Evolutionary conservation across 1,140 invertebrate species (phyloP), one percentile per base, ranked within the genome.

Genomic region (Wiebesia pumilae): DNA sequence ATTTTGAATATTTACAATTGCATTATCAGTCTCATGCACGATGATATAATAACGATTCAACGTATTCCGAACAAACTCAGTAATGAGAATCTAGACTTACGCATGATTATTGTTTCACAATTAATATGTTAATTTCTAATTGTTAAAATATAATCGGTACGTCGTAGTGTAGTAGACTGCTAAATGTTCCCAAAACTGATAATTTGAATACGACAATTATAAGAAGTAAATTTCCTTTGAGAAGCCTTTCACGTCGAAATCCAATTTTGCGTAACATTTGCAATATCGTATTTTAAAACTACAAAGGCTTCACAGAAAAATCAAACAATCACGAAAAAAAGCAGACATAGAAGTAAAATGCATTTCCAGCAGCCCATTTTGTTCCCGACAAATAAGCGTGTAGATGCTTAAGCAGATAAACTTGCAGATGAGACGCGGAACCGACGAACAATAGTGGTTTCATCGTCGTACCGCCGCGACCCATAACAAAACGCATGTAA

Each of bases 351-450:
- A 85, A 80, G 75, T 27, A 78, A 82, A 58, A 62, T 35, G 33
- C 43, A 51, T 47, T n/a, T 24, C 38, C 40, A 77, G 35, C 35
- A 21, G 14, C 24, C 24, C 69, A 86, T 82, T 82, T 82, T 58
- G 71, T 67, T 86, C 67, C 35, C 71, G 81, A 87, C 85, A 83
- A 87, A 83, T 83, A 79, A 81, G 81, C 86, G 51, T 16, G 75
- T 84, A 73, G 86, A 87, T 87, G 82, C 67, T 87, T 62, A 71
- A 84, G 69, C 82, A 80, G 86, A 87, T 84, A 87, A 84, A 87
- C 86, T 87, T 84, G 86, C 79, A 87, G 83, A 87, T 81, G 82
- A 81, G 86, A 81, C 81, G 71, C 71, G 69, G 73, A 65, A 83
- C 58, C 81, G 33, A 40, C 67, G 85, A 78, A 86, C 71, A 83